These are phyloP conservation scores for Tenodera sinensis DNA, from an alignment of 2,888 invertebrate genomes.

Conservation along the genomic window DNA sequence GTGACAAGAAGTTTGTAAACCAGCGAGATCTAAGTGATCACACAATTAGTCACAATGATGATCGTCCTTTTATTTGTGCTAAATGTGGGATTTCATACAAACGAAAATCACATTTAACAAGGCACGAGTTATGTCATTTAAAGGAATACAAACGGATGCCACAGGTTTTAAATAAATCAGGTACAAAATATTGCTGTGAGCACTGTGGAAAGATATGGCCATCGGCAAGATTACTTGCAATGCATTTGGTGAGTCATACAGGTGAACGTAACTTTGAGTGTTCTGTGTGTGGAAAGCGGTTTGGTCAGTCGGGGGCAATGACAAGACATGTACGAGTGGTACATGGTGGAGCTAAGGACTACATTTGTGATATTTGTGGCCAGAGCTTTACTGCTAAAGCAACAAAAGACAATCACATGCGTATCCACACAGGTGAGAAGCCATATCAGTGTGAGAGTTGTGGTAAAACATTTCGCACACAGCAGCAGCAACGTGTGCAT, in stretches of 20 bases:
- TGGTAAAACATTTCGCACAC: slow-evolving; percentile 21
- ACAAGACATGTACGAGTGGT: slow-evolving; percentile 18
- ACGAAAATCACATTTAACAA: slow-evolving; percentile 21
- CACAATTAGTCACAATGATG: slow-evolving; percentile 19
- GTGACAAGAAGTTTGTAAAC: slow-evolving; percentile 12
- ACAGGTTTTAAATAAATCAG: not conserved
- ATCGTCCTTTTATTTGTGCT: slow-evolving; percentile 20
- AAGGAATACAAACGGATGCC: not conserved
- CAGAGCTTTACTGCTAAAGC: slow-evolving; percentile 22
- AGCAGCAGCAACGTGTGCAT: slow-evolving; percentile 23
- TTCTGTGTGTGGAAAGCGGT: slow-evolving; percentile 62
- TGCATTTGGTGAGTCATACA: slow-evolving; percentile 47
- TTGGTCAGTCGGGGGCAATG: slow-evolving; percentile 53
- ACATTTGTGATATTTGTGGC: slow-evolving; percentile 18
- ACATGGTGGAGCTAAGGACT: slow-evolving; percentile 18
- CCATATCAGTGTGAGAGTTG: slow-evolving; percentile 20
- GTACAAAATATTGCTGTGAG: not conserved
- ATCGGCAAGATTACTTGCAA: slow-evolving; percentile 16
- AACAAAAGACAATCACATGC: slow-evolving; percentile 19
- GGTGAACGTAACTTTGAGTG: slow-evolving; percentile 64
- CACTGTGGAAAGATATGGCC: slow-evolving; percentile 15
- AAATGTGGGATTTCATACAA: slow-evolving; percentile 20
- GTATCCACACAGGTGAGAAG: slow-evolving; percentile 26
- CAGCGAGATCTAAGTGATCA: slow-evolving; percentile 19
- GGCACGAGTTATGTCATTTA: slow-evolving; percentile 11